Conservation (phyloP, 37 sponge, comb jelly and placozoan species). For the Theonella swinhoei region DNA sequence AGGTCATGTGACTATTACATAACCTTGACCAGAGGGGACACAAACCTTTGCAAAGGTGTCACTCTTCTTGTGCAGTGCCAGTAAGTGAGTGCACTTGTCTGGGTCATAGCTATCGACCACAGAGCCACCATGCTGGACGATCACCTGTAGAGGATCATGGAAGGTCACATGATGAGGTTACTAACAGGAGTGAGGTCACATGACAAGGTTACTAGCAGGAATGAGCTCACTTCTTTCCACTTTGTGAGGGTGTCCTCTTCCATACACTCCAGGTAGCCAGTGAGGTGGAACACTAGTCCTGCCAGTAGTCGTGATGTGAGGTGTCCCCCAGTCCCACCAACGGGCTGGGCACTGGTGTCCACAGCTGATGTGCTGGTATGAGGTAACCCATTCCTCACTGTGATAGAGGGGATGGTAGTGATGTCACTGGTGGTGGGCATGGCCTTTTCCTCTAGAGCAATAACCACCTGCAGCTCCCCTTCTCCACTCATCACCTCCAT, state of each 20-base stretch:
- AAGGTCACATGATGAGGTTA: no score
- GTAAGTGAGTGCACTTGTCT: slow-evolving; percentile 64
- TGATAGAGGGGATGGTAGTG: no score
- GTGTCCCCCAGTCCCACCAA: not conserved
- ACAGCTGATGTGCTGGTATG: no score
- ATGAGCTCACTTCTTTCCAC: slow-evolving; percentile 85
- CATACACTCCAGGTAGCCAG: slow-evolving; percentile 67
- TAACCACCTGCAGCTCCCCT: not conserved
- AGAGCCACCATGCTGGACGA: slow-evolving; percentile 64
- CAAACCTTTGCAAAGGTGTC: slow-evolving; percentile 38
- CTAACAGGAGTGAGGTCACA: no score
- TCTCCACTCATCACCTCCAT: not conserved
- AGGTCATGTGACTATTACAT: not conserved
- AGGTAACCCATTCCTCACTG: no score
- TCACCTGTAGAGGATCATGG: slow-evolving; percentile 65
- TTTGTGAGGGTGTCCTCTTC: slow-evolving; percentile 47
- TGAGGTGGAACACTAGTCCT: slow-evolving; percentile 56
- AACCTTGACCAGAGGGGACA: not conserved
- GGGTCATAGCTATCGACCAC: slow-evolving; percentile 54
- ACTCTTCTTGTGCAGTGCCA: slow-evolving; percentile 70
- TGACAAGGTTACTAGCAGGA: no score
- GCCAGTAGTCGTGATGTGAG: slow-evolving; percentile 34
- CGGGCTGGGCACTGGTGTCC: no score
- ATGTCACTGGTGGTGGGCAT: not conserved
- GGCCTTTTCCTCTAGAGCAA: not conserved